Percentiles rank a stretch among this genome's conserved stretches.
phyloP scores from a whole-genome alignment of 2,888 invertebrate species.

The Leptarthrus brevirostris region DNA sequence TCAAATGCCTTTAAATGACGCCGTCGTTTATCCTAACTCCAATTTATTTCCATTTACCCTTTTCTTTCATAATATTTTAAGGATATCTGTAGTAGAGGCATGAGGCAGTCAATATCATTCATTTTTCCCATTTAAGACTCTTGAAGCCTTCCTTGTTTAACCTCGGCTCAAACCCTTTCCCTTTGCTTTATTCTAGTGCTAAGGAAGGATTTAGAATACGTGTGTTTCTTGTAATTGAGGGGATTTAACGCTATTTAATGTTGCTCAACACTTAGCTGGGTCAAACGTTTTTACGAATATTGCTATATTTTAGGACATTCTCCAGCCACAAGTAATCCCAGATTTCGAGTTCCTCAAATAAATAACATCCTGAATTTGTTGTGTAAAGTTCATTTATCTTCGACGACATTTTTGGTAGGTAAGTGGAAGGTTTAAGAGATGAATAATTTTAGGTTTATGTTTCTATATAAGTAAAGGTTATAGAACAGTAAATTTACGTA shows the following conservation, averaged over 20 bases:
- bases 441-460: too few relatives aligned
- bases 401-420: too few relatives aligned
- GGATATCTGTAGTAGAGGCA: slow-evolving; percentile 2
- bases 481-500: too few relatives aligned
- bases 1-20: background rate
- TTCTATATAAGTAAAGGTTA: too few relatives aligned
- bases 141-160: background rate
- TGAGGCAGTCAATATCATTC: background rate
- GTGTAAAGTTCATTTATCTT: too few relatives aligned
- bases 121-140: background rate
- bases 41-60: slow-evolving; percentile 16
- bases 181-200: background rate
- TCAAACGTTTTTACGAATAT: slow-evolving; percentile 21
- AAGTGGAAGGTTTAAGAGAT: too few relatives aligned
- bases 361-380: background rate
- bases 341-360: background rate
- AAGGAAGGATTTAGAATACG: slow-evolving; percentile 47
- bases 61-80: slow-evolving; percentile 16
- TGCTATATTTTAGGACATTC: slow-evolving; percentile 10
- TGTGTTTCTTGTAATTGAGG: slow-evolving; percentile 51
- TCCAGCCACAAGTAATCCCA: background rate
- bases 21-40: background rate
- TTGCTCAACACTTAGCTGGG: too few relatives aligned
- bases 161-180: background rate
- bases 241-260: slow-evolving; percentile 42